Evolutionary conservation across 2,888 invertebrate genomes (phyloP), one percentile per base, ranked within the genome.

Genomic region (Barypeithes pellucidus): DNA sequence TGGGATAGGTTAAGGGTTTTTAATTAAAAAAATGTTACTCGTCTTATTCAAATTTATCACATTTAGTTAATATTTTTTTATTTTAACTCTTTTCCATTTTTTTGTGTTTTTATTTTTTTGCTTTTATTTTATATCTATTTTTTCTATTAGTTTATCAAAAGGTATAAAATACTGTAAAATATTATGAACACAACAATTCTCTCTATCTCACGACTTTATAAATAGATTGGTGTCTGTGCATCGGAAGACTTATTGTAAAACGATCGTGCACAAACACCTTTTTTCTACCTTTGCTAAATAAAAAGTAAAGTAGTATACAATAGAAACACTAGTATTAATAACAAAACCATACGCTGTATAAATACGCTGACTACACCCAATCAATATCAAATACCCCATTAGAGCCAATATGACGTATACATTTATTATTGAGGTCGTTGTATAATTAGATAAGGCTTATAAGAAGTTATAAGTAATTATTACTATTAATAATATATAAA

Each of bases 81-180:
- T 78, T 79, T 80, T 80, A 80, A 76, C 72, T 74, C 79, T 77
- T 80, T 78, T 73, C 52, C 43, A 79, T 79, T 79, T 80, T 66
- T 75, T 72, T 70, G 50, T 74, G 14, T 60, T 68, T 75, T 76
- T 76, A 75, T 73, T 36, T 69, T 80, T 81, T 78, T 76, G 76
- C 77, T 77, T 80, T 76, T 78, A 68, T 81, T 83, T 82, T 83
- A 29, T 80, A 75, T 77, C 70, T 75, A 79, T 76, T 82, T 80
- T 76, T 72, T 71, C 78, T 78, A 80, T 77, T 78, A 81, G 79
- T 82, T 78, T 83, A 83, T 84, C 82, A 83, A 84, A 76, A 85
- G 83, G 85, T 86, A 86, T 83, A 86, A 86, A 86, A 86, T 86
- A 86, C 86, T 86, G 86, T 85, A 85, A 85, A 85, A 85, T 66